A percentile compares a stretch with the other conserved stretches of the same genome.
Evolutionary conservation across 2,888 invertebrate genomes (phyloP).

Genomic region (Diplolepis rosae): DNA sequence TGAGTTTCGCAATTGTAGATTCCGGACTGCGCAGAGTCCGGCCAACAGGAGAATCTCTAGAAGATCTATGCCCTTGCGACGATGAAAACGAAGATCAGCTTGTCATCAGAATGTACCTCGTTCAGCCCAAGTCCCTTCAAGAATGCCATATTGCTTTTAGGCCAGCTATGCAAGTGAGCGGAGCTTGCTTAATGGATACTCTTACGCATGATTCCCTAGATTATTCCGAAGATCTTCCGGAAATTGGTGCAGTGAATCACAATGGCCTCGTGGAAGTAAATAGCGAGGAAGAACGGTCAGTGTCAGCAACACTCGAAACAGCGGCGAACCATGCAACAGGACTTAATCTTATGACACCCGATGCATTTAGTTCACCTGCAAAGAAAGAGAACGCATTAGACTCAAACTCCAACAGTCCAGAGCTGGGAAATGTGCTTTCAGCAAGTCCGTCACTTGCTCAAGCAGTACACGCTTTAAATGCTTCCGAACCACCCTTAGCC

Average conservation of each 20-base stretch:
- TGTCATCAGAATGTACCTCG: conserved; percentile 82
- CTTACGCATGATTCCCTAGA: conserved; percentile 67
- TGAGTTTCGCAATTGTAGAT: conserved; percentile 91
- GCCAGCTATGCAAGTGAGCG: conserved; percentile 60
- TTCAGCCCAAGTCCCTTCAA: conserved; percentile 92
- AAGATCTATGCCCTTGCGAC: conserved; percentile 76
- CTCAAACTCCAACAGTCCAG: conserved; percentile 65
- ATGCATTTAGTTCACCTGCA: conserved; percentile 84
- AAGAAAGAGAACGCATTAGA: conserved; percentile 72
- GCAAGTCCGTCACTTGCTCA: conserved; percentile 65
- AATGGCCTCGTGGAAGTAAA: conserved; percentile 66
- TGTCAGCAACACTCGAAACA: conserved; percentile 66
- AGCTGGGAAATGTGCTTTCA: conserved; percentile 62
- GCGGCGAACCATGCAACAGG: conserved; percentile 70
- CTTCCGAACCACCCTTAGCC: conserved; percentile 63
- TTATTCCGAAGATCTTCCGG: conserved; percentile 62
- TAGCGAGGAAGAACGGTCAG: conserved; percentile 63
- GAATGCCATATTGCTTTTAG: conserved; percentile 84
- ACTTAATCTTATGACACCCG: conserved; percentile 89
- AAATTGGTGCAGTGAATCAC: conserved; percentile 58
- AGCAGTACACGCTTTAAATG: conserved; percentile 63
- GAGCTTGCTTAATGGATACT: conserved; percentile 61
- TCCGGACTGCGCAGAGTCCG: conserved; percentile 76
- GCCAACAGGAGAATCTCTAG: conserved; percentile 70
- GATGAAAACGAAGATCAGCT: conserved; percentile 76